These are phyloP conservation scores for Eleutherodactylus coqui DNA, from an alignment of 2,797 vertebrate genomes.

Conservation along the genomic window DNA sequence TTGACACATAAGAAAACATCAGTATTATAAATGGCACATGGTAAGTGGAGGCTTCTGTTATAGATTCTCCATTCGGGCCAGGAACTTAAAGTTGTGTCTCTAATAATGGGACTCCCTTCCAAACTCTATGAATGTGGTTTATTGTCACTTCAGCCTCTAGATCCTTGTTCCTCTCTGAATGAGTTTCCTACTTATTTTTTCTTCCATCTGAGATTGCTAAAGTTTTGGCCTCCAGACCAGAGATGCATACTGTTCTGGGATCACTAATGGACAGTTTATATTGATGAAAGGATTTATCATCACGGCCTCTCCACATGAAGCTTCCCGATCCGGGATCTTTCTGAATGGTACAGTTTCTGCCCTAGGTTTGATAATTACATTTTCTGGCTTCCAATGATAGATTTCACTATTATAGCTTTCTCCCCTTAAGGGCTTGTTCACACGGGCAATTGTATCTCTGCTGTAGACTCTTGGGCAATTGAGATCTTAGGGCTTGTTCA, in stretches of 20 bases:
- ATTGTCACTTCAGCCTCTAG: background rate
- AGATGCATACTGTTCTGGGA: slow-evolving; percentile 19
- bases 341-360: slow-evolving; percentile 22
- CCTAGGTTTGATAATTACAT: slow-evolving; percentile 5
- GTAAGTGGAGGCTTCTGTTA: no score
- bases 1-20: background rate
- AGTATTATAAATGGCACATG: background rate
- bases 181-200: background rate
- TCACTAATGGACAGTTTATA: slow-evolving; percentile 6
- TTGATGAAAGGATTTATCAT: slow-evolving; percentile 26
- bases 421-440: slow-evolving; percentile 5
- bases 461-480: background rate
- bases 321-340: background rate
- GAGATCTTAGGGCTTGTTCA: no score
- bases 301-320: slow-evolving; percentile 15
- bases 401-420: slow-evolving; percentile 17
- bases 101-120: background rate
- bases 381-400: slow-evolving; percentile 1
- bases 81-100: background rate
- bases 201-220: background rate
- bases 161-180: background rate
- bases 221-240: background rate
- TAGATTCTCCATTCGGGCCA: background rate
- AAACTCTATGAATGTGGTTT: background rate
- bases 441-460: background rate